Conservation (phyloP, 2,797 vertebrate species). For the Atherinosoma microstoma region DNA sequence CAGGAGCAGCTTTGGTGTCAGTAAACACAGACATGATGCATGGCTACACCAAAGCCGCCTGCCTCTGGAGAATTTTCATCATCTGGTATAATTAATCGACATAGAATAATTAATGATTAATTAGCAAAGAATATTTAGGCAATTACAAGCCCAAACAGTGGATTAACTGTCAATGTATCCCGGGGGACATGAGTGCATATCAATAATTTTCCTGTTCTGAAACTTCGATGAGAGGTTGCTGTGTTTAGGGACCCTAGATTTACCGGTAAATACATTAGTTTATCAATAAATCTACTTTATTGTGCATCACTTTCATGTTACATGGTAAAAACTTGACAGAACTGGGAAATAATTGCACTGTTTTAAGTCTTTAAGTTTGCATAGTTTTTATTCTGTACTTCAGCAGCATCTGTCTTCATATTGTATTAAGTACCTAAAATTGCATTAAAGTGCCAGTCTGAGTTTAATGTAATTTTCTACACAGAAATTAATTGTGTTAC, state of each 20-base stretch:
- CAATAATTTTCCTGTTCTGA: conserved; percentile 43
- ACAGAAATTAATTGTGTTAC: conserved; percentile 51
- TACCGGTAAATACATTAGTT: not conserved
- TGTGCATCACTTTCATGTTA: not conserved
- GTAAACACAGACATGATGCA: conserved; percentile 1
- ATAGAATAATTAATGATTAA: conserved; percentile 66
- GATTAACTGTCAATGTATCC: conserved; percentile 56
- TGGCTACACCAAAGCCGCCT: conserved; percentile 20
- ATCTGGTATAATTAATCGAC: conserved; percentile 72
- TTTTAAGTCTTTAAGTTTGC: not conserved
- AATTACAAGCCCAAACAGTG: conserved; percentile 70
- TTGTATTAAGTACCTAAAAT: conserved; percentile 63
- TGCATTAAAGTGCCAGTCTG: conserved; percentile 58
- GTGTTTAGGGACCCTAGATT: not conserved
- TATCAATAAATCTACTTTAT: not conserved
- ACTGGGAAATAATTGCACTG: no score
- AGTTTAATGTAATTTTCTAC: conserved; percentile 70
- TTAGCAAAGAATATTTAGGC: conserved; percentile 51
- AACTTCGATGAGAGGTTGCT: not conserved
- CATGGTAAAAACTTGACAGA: not conserved
- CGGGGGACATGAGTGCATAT: conserved; percentile 45
- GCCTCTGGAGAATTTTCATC: conserved; percentile 62
- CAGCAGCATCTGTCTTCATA: conserved; percentile 22
- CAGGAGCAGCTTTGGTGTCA: conserved; percentile 26
- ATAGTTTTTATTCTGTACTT: not conserved